Evolutionary conservation across 1,140 invertebrate species (phyloP).

Genomic region (Choristoneura fumiferana): DNA sequence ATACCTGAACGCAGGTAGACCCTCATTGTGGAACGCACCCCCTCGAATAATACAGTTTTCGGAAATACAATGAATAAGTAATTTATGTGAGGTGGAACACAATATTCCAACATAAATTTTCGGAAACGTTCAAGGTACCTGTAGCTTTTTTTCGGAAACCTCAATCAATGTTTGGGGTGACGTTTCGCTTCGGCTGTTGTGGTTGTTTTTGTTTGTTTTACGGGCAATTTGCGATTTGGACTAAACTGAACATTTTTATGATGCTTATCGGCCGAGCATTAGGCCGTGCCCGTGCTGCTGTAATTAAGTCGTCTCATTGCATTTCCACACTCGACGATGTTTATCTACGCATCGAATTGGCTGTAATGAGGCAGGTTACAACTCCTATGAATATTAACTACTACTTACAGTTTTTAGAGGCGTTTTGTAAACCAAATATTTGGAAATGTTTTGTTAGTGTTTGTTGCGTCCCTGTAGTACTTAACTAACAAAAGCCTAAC

Average conservation of each 20-base stretch:
- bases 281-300: slow-evolving; percentile 43
- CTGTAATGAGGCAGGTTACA: slow-evolving; percentile 64
- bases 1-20: slow-evolving; percentile 70
- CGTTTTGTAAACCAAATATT: slow-evolving; percentile 32
- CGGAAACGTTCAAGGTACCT: slow-evolving; percentile 58
- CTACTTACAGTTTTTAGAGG: slow-evolving; percentile 43
- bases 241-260: slow-evolving; percentile 35
- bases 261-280: slow-evolving; percentile 37
- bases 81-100: slow-evolving; percentile 68
- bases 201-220: slow-evolving; percentile 70
- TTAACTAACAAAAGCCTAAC: too few species aligned
- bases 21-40: slow-evolving; percentile 52
- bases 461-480: too few species aligned
- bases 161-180: slow-evolving; percentile 54
- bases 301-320: slow-evolving; percentile 61
- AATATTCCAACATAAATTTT: slow-evolving; percentile 66
- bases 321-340: slow-evolving; percentile 48
- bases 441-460: too few species aligned
- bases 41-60: slow-evolving; percentile 72
- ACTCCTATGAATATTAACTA: slow-evolving; percentile 66
- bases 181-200: slow-evolving; percentile 55
- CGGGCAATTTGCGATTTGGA: slow-evolving; percentile 64
- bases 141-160: slow-evolving; percentile 36
- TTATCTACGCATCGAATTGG: slow-evolving; percentile 62
- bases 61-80: slow-evolving; percentile 74